Base-by-base conservation (phyloP, 64 coral and sea anemone genomes). In the Actinia tenebrosa region DNA sequence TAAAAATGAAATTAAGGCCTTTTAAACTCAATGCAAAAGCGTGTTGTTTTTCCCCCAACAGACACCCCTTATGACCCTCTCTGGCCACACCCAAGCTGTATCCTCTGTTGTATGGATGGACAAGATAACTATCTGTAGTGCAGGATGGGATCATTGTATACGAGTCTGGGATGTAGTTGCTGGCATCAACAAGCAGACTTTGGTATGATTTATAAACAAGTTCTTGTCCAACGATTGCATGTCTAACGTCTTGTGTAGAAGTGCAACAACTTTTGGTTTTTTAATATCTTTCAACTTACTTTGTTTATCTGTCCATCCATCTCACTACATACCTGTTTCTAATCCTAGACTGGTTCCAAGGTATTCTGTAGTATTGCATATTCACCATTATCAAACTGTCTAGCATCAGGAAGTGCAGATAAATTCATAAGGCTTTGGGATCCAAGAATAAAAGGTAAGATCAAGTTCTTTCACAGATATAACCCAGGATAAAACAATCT, bases 121-220 rank as follows among this genome's bases (percentile, higher is more conserved):
- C 61, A 86, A 86, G n/a, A 83, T 27, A 42, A 87, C 87, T n/a
- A 69, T 98, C 42, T 90, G 93, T 68, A 98, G 96, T 95, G 93
- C 93, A 86, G 88, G 96, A 42, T 98, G 96, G 96, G 96, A 98
- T 86, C 96, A 98, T 69, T 92, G 89, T 50, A 98, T 98, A 64
- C 80, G 96, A n/a, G 18, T 98, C 20, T 98, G 96, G 96, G 96
- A 98, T 77, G 37, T 88, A 53, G 88, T 54, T 0, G 87, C 96
- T 88, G 96, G 93, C 5, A 55, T 92, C 46, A 95, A 98, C 43
- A 98, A 98, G 86, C 93, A 98, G 46, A 98, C 96, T 11, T 26
- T 98, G 93, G 96, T 98, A 82, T 52, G 86, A 69, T 14, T 58
- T 16, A 50, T 18, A 61, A 18, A 18, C 59, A 61, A 61, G 1